Evolutionary conservation across 2,888 invertebrate species (phyloP).

Genomic region (Ecliptopera silaceata): DNA sequence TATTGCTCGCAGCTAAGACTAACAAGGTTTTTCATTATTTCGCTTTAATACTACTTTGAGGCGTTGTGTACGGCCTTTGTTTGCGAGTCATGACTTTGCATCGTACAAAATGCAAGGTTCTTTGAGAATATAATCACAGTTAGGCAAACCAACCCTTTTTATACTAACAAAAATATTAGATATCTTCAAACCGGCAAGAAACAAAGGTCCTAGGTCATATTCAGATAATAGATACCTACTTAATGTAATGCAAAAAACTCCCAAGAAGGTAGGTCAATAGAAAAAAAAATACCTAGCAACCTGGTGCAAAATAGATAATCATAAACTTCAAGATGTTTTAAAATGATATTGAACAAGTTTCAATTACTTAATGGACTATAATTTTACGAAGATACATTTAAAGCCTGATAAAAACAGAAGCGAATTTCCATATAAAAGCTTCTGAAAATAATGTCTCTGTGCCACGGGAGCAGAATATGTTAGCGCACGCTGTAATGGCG

Average conservation of each 20-base stretch:
- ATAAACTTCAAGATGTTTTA: too few relatives aligned
- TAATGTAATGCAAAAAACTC: too few relatives aligned
- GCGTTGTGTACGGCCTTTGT: conserved; percentile 56
- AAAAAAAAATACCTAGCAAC: too few relatives aligned
- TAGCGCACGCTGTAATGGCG: conserved; percentile 72
- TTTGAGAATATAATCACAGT: conserved; percentile 18
- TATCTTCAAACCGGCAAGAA: background rate
- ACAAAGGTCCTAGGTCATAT: too few relatives aligned
- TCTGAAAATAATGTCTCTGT: conserved; percentile 47
- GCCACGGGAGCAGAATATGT: conserved; percentile 40
- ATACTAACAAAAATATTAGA: background rate
- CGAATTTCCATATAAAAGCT: conserved; percentile 25
- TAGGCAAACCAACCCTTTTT: background rate
- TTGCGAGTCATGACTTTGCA: conserved; percentile 33
- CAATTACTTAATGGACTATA: too few relatives aligned
- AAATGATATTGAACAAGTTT: too few relatives aligned
- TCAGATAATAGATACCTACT: too few relatives aligned
- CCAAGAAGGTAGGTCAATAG: too few relatives aligned
- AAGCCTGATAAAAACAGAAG: conserved; percentile 2
- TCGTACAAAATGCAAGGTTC: conserved; percentile 19
- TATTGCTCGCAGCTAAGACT: conserved; percentile 73
- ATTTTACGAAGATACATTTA: background rate
- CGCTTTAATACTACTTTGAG: conserved; percentile 76
- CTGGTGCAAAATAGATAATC: too few relatives aligned
- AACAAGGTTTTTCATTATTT: conserved; percentile 82